Percentiles rank a stretch among this genome's conserved stretches.
These are phyloP conservation scores for Miichthys miiuy DNA, from an alignment of 2,797 vertebrate species.

Conservation along the genomic window DNA sequence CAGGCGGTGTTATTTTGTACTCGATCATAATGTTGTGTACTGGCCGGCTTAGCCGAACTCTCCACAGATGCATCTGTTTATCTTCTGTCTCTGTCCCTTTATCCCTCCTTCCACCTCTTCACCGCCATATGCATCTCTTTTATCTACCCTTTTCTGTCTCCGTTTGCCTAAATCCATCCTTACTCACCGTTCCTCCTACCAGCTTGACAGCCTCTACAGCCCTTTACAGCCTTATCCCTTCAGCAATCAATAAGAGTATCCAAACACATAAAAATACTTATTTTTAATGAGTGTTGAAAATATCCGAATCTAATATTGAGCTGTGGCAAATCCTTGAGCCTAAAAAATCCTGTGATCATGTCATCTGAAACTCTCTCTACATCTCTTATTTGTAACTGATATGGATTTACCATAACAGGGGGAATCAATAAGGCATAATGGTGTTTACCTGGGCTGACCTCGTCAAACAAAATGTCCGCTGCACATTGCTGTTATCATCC, in stretches of 20 bases:
- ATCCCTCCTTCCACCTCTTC: constrained; percentile 38
- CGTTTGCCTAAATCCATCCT: constrained; percentile 17
- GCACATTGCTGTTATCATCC: background rate
- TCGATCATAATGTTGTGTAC: constrained; percentile 71
- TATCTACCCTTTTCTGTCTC: constrained; percentile 33
- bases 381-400: background rate
- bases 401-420: constrained; percentile 22
- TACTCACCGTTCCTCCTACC: constrained; percentile 18
- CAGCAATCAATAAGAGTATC: constrained; percentile 9
- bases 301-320: background rate
- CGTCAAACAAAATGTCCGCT: constrained; percentile 21
- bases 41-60: constrained; percentile 61
- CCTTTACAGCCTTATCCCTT: background rate
- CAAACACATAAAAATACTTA: background rate
- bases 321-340: background rate
- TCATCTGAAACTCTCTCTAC: background rate
- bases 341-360: constrained; percentile 6
- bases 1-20: constrained; percentile 73
- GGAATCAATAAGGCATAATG: constrained; percentile 37
- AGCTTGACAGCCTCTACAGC: constrained; percentile 6
- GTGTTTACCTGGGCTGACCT: constrained; percentile 16
- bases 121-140: constrained; percentile 46
- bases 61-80: constrained; percentile 62
- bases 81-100: constrained; percentile 60
- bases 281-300: background rate